Conservation (phyloP, 2,888 invertebrate genomes). For the Glaucopsyche alexis region DNA sequence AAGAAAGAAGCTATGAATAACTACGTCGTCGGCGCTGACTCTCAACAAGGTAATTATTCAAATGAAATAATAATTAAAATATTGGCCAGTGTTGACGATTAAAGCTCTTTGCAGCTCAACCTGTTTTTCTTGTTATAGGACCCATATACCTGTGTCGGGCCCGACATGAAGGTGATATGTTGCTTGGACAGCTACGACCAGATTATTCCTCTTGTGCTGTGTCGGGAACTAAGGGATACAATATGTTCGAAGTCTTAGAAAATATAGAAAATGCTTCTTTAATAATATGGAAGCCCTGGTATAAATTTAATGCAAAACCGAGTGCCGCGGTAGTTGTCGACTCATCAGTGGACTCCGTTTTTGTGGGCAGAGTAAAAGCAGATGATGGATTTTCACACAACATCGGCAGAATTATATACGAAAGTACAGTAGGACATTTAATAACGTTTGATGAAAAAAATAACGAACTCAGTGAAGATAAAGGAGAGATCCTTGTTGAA, state of each 20-base stretch:
- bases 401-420: constrained; percentile 86
- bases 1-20: constrained; percentile 68
- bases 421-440: constrained; percentile 84
- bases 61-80: not conserved
- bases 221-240: constrained; percentile 80
- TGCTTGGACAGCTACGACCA: constrained; percentile 84
- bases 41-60: constrained; percentile 56
- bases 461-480: constrained; percentile 76
- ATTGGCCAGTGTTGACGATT: not conserved
- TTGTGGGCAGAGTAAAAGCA: constrained; percentile 64
- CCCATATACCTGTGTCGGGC: constrained; percentile 88
- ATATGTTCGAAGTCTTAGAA: constrained; percentile 85
- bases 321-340: constrained; percentile 84
- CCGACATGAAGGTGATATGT: constrained; percentile 84
- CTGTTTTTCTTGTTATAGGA: constrained; percentile 34
- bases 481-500: constrained; percentile 89
- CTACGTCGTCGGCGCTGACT: constrained; percentile 83
- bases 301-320: constrained; percentile 83
- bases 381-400: constrained; percentile 73
- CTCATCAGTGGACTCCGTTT: constrained; percentile 60
- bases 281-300: constrained; percentile 88
- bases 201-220: constrained; percentile 82
- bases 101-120: not conserved
- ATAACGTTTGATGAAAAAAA: constrained; percentile 83
- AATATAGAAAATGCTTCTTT: constrained; percentile 89